Conservation (phyloP, 2,797 vertebrate genomes). For the Eidolon dupreanum region DNA sequence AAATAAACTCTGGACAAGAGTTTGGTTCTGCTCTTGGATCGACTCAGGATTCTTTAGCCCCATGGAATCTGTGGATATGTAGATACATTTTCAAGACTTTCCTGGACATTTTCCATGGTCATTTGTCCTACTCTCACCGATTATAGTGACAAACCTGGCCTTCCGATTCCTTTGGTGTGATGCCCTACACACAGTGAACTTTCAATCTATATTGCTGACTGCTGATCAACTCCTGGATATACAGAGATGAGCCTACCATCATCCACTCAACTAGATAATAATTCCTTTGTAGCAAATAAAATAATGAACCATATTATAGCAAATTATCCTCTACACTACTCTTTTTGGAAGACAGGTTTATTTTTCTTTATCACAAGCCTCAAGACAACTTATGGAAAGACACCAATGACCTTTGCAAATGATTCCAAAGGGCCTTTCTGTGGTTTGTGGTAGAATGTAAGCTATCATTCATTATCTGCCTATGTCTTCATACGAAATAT, state of each 20-base stretch:
- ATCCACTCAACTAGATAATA: neutral
- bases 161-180: neutral
- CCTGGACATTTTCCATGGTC: neutral
- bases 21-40: neutral
- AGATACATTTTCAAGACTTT: neutral
- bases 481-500: slow-evolving; percentile 39
- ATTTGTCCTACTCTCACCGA: neutral
- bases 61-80: neutral
- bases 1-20: neutral
- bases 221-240: neutral
- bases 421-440: neutral
- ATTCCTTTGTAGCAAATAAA: neutral
- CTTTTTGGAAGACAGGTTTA: neutral
- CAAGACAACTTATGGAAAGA: neutral
- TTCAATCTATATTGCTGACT: neutral
- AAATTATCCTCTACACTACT: neutral
- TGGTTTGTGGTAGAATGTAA: neutral
- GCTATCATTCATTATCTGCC: neutral
- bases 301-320: neutral
- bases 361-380: neutral
- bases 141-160: neutral
- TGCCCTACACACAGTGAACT: neutral
- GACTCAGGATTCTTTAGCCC: neutral
- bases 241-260: neutral
- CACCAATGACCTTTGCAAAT: neutral